phyloP scores from a whole-genome alignment of 1,140 invertebrate species.

The Hylaeus volcanicus region DNA sequence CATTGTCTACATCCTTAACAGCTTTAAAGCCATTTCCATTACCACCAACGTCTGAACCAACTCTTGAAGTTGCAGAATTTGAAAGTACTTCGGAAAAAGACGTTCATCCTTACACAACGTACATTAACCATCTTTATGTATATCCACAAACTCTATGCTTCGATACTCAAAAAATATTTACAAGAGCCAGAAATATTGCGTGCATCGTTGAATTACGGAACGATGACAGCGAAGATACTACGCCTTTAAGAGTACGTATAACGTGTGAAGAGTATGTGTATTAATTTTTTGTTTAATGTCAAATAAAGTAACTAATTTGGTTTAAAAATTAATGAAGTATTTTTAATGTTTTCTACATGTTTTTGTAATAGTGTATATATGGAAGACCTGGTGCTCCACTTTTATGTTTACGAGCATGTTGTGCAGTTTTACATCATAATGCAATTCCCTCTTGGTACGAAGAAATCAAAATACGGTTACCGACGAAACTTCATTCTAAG shows the following conservation, averaged over 20 bases:
- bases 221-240: constrained; percentile 86
- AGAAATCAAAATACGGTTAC: constrained; percentile 93
- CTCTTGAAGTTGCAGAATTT: constrained; percentile 91
- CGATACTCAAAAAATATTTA: constrained; percentile 94
- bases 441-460: constrained; percentile 91
- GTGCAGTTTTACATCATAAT: constrained; percentile 90
- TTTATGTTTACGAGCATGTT: constrained; percentile 85
- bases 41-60: constrained; percentile 87
- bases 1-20: constrained; percentile 88
- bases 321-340: constrained; percentile 3
- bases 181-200: constrained; percentile 93
- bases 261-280: constrained; percentile 80
- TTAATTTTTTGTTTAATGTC: background rate
- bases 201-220: constrained; percentile 93
- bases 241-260: constrained; percentile 84
- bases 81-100: constrained; percentile 86
- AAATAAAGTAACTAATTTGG: background rate
- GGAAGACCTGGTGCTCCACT: constrained; percentile 85
- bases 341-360: constrained; percentile 34
- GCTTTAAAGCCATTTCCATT: constrained; percentile 91
- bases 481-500: constrained; percentile 87
- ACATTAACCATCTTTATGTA: constrained; percentile 93
- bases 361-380: constrained; percentile 86
- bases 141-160: constrained; percentile 93
- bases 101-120: constrained; percentile 89